Percentiles rank a stretch among this genome's conserved stretches.
Evolutionary conservation across 2,888 invertebrate genomes (phyloP).

Genomic region (Drosophila eohydei): DNA sequence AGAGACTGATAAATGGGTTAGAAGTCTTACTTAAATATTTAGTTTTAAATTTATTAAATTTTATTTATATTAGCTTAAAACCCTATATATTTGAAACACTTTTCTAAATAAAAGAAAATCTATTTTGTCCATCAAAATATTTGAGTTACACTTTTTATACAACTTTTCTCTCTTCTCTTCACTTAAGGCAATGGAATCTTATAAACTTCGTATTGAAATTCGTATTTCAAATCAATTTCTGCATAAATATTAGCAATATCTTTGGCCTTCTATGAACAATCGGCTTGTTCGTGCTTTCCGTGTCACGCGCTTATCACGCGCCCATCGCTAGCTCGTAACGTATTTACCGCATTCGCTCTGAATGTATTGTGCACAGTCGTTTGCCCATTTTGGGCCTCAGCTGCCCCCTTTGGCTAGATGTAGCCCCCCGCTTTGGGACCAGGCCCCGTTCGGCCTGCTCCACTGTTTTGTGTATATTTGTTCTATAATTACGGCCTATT

Average conservation of each 20-base stretch:
- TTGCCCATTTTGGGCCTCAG: slow-evolving; percentile 51
- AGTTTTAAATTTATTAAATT: too few species aligned
- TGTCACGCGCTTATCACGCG: slow-evolving; percentile 22
- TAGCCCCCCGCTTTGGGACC: not conserved
- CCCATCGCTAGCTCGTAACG: slow-evolving; percentile 18
- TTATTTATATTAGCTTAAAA: too few species aligned
- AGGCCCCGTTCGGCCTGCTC: slow-evolving; percentile 19
- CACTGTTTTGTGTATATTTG: slow-evolving; percentile 63
- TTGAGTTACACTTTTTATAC: too few species aligned
- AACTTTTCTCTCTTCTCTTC: too few species aligned
- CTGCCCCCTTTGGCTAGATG: slow-evolving; percentile 5
- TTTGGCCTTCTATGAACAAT: too few species aligned
- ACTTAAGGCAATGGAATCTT: too few species aligned
- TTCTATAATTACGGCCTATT: slow-evolving; percentile 75
- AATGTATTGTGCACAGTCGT: slow-evolving; percentile 27
- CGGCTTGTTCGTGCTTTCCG: not conserved
- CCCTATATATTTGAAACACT: too few species aligned
- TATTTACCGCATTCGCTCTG: slow-evolving; percentile 36
- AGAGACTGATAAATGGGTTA: too few species aligned
- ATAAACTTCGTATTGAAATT: too few species aligned
- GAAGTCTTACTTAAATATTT: too few species aligned
- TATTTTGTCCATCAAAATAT: too few species aligned
- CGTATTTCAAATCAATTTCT: not conserved
- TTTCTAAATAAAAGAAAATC: too few species aligned
- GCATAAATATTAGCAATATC: not conserved